Evolutionary conservation across 2,888 invertebrate genomes (phyloP).

Genomic region (Malacosoma neustria): DNA sequence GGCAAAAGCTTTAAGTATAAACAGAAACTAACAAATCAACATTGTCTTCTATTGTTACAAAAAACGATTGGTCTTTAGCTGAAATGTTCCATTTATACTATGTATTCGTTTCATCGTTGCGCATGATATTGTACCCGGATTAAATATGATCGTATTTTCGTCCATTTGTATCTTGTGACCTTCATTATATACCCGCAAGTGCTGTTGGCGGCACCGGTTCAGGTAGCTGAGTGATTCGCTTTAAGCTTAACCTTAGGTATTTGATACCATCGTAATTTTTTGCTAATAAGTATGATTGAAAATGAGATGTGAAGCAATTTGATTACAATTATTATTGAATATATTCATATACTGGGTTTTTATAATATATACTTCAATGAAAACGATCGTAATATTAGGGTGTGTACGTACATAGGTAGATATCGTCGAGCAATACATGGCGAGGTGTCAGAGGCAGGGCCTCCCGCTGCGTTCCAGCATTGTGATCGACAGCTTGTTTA

Average conservation of each 20-base stretch:
- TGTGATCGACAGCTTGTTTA: slow-evolving; percentile 75
- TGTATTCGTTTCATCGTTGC: too few relatives aligned
- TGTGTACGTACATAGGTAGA: slow-evolving; percentile 23
- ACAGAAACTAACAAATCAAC: neutral
- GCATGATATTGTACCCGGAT: too few relatives aligned
- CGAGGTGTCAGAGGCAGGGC: slow-evolving; percentile 57
- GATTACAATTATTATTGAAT: too few relatives aligned
- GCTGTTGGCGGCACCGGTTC: slow-evolving; percentile 54
- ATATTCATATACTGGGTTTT: too few relatives aligned
- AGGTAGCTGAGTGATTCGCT: slow-evolving; percentile 61
- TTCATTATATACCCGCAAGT: slow-evolving; percentile 64
- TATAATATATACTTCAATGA: too few relatives aligned
- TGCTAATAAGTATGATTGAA: slow-evolving; percentile 51
- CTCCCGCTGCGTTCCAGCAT: slow-evolving; percentile 60
- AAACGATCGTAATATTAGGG: slow-evolving; percentile 45
- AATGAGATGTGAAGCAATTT: slow-evolving; percentile 61
- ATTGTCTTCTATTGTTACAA: neutral
- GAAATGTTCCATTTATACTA: too few relatives aligned
- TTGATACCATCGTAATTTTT: slow-evolving; percentile 61
- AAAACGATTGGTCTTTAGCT: neutral
- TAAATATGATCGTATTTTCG: slow-evolving; percentile 30
- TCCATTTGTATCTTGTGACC: slow-evolving; percentile 55
- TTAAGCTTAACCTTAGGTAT: slow-evolving; percentile 67
- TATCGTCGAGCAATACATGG: slow-evolving; percentile 31
- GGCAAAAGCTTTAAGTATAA: neutral